Evolutionary conservation across 2,113 vertebrate species (phyloP).

Genomic region (Trinectes maculatus): DNA sequence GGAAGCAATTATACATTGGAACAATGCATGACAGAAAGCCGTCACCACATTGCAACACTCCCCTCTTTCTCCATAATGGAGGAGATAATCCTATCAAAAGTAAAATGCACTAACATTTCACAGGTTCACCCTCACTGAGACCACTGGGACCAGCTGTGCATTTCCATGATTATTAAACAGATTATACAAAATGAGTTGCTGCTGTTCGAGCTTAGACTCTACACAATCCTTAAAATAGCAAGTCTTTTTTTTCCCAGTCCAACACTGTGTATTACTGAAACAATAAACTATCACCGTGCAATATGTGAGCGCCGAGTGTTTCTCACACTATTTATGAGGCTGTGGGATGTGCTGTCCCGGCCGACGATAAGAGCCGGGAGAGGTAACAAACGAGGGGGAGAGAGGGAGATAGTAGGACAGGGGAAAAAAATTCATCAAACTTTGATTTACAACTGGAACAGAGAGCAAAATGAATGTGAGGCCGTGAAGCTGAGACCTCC

Average conservation of each 20-base stretch:
- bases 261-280: constrained; percentile 15
- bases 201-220: too few relatives aligned
- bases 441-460: constrained; percentile 79
- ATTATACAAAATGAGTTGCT: neutral
- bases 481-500: constrained; percentile 76
- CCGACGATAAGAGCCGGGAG: constrained; percentile 52
- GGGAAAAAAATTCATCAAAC: constrained; percentile 50
- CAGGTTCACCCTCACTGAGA: constrained; percentile 57
- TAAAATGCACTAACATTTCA: constrained; percentile 69
- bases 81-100: constrained; percentile 76
- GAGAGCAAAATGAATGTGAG: constrained; percentile 73
- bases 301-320: constrained; percentile 14
- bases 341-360: constrained; percentile 27
- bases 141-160: neutral
- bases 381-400: constrained; percentile 54
- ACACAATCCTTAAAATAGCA: neutral
- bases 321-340: constrained; percentile 46
- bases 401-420: constrained; percentile 32
- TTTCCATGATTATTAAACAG: constrained; percentile 26
- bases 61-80: constrained; percentile 65
- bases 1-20: constrained; percentile 82
- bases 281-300: constrained; percentile 40
- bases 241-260: constrained; percentile 22
- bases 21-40: constrained; percentile 73
- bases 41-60: constrained; percentile 44